A percentile compares a stretch with the other conserved stretches of the same genome.
Conservation (phyloP, 2,888 invertebrate species). For the Limenitis camilla region DNA sequence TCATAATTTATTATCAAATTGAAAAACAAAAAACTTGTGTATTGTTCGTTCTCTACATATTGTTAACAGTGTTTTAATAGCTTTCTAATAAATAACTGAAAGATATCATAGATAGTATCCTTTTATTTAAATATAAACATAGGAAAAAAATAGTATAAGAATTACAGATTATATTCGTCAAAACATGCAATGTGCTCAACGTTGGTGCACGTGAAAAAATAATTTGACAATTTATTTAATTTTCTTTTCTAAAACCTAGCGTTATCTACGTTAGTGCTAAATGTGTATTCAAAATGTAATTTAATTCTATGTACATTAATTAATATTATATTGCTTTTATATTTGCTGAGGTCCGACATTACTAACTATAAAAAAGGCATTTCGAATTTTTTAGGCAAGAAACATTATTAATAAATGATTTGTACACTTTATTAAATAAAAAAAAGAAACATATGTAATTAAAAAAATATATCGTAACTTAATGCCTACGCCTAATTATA, state of each 20-base stretch:
- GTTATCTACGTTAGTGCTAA: background rate
- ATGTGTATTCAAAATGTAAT: background rate
- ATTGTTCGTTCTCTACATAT: background rate
- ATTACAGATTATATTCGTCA: too few species aligned
- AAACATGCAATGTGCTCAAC: background rate
- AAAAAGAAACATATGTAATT: too few species aligned
- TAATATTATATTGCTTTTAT: slow-evolving; percentile 1
- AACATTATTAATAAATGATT: background rate
- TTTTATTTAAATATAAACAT: too few species aligned
- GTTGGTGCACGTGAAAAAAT: background rate
- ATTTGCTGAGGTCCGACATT: slow-evolving; percentile 1
- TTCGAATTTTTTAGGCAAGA: background rate
- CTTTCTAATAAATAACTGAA: too few species aligned
- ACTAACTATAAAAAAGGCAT: background rate
- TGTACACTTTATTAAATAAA: background rate
- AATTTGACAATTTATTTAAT: background rate
- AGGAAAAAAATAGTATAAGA: too few species aligned
- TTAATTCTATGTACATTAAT: background rate
- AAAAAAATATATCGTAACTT: too few species aligned
- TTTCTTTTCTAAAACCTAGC: background rate
- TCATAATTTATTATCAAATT: background rate
- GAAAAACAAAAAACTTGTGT: background rate
- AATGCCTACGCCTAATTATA: too few species aligned
- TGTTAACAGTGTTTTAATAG: too few species aligned
- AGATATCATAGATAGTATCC: too few species aligned